Base-by-base conservation (phyloP, 2,888 invertebrate species). In the Drosophila dives region DNA sequence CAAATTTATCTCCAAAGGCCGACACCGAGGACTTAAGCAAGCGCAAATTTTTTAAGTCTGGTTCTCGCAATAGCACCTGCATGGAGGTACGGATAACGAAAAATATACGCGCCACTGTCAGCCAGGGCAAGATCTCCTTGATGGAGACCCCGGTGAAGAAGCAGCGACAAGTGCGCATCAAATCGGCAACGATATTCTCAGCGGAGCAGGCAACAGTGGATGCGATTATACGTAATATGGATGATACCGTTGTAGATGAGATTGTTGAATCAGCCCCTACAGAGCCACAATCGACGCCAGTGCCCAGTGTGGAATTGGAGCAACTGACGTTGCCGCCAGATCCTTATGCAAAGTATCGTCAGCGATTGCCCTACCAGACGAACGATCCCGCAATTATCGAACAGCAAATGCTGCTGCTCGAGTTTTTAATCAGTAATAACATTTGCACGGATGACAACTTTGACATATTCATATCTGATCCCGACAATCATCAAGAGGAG, bases 371-470 rank as follows among this genome's bases (percentile, higher is more conserved):
- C 0, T 93, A 90, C 66, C 87, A 92, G 42, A 93, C 93, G 3
- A 69, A 64, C 2, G 91, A 93, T 80, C 91, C 92, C 0, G 80
- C 85, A 26, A 56, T 84, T 4, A 91, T 92, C 3, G 92, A 93
- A 55, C 92, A 91, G 34, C 93, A 93, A 67, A 69, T 91, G 51
- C 73, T 92, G 7, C 72, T 93, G 4, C 75, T 93, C 2, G 92
- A 93, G 64, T 93, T 93, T 64, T 74, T 93, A 7, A 92, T 92
- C 2, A 88, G 83, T 33, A 92, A 93, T 64, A 85, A 91, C 66
- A 93, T 93, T 36, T 93, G 93, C 60, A 92, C 87, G 0, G 93
- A 93, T 60, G 78, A 90, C 32, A 93, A 93, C 73, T 93, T 93
- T 62, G 78, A 81, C 10, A 92, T 93, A 26, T 93, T 93, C 54